Evolutionary conservation across 2,113 vertebrate genomes (phyloP).

Genomic region (Eublepharis macularius): DNA sequence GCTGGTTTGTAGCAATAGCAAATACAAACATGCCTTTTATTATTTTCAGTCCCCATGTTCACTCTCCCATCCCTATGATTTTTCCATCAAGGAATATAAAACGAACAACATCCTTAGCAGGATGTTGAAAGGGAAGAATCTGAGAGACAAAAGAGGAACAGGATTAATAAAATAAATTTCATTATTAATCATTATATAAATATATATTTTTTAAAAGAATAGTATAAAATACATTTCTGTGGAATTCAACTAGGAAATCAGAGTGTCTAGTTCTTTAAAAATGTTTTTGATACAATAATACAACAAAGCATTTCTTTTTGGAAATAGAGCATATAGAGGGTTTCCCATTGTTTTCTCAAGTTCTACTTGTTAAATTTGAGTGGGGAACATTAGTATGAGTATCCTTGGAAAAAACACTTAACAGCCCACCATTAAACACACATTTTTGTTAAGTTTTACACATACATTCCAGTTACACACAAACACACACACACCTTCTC

Average conservation of each 20-base stretch:
- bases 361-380: not conserved
- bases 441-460: not conserved
- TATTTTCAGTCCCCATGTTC: not conserved
- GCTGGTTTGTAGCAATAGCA: not conserved
- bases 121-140: not conserved
- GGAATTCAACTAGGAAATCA: not conserved
- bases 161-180: not conserved
- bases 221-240: not conserved
- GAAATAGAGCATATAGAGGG: not conserved
- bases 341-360: not conserved
- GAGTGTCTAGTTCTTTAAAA: not conserved
- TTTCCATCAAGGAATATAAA: not conserved
- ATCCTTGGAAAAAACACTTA: not conserved
- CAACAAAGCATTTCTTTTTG: not conserved
- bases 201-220: too few species aligned
- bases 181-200: not conserved
- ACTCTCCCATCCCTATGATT: not conserved
- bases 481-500: not conserved
- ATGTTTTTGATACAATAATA: not conserved
- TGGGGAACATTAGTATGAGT: not conserved
- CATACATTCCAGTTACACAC: not conserved
- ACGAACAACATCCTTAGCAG: not conserved
- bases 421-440: not conserved
- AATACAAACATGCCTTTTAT: not conserved
- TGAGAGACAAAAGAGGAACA: not conserved